These are phyloP conservation scores for Perdita meconis DNA, from an alignment of 2,888 invertebrate species.

Conservation along the genomic window DNA sequence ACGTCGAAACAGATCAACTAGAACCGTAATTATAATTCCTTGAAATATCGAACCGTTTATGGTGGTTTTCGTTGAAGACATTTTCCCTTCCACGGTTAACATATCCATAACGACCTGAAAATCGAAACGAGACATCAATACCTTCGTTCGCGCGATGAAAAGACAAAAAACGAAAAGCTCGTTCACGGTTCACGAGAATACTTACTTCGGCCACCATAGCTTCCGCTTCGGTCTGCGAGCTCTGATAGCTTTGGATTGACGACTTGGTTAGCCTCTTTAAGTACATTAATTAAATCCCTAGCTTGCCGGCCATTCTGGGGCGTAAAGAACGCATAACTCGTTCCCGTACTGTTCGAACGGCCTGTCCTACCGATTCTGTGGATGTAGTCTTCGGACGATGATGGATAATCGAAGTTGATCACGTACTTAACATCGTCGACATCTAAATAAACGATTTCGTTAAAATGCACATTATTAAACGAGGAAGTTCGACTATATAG, in stretches of 20 bases:
- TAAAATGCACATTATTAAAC: conserved; percentile 24
- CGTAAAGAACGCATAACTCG: conserved; percentile 98
- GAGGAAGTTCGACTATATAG: neutral
- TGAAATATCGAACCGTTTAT: conserved; percentile 77
- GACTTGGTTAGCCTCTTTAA: conserved; percentile 93
- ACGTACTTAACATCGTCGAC: conserved; percentile 98
- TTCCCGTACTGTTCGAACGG: conserved; percentile 93
- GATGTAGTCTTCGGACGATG: conserved; percentile 97
- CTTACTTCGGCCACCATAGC: conserved; percentile 85
- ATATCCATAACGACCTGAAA: conserved; percentile 80
- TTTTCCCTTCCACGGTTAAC: conserved; percentile 77
- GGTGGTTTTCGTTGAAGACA: conserved; percentile 74
- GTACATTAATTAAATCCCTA: conserved; percentile 93
- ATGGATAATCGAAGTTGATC: conserved; percentile 98
- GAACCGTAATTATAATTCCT: conserved; percentile 72
- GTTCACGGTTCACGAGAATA: too few relatives aligned
- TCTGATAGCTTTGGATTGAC: conserved; percentile 94
- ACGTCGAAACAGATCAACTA: conserved; percentile 41
- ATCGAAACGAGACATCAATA: too few relatives aligned
- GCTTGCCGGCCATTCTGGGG: conserved; percentile 94
- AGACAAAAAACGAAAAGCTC: too few relatives aligned
- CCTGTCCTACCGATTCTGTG: conserved; percentile 98
- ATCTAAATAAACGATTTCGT: conserved; percentile 87
- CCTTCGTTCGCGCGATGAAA: too few relatives aligned
- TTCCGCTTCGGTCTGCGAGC: conserved; percentile 89